A percentile compares a stretch with the other conserved stretches of the same genome.
Conservation (phyloP, 64 coral and sea anemone genomes). For the Stichodactyla mertensii region DNA sequence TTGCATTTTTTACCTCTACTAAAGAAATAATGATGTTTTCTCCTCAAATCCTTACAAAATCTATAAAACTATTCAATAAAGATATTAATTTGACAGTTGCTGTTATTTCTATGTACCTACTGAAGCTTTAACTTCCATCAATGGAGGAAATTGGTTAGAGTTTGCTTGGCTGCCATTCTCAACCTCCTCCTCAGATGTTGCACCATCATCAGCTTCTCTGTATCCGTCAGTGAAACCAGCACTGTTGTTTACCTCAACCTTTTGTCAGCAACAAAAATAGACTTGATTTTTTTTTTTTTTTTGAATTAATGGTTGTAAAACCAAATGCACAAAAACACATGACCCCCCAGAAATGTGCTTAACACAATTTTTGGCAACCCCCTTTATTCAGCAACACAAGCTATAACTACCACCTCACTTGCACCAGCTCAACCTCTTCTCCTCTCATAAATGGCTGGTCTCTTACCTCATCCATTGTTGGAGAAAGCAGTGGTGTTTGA, state of each 20-base stretch:
- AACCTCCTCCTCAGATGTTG: conserved; percentile 41
- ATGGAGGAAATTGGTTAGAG: conserved; percentile 30
- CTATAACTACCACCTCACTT: too few species aligned
- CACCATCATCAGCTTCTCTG: conserved; percentile 21
- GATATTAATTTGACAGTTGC: neutral
- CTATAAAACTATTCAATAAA: too few species aligned
- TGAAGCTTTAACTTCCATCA: conserved; percentile 28
- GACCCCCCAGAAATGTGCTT: too few species aligned
- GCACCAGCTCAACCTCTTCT: too few species aligned
- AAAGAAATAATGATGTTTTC: too few species aligned
- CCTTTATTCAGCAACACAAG: too few species aligned
- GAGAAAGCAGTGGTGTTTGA: conserved; percentile 27
- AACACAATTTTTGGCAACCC: too few species aligned
- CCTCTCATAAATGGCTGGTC: too few species aligned
- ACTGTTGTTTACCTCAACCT: neutral
- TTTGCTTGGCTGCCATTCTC: conserved; percentile 17
- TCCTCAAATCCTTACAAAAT: too few species aligned
- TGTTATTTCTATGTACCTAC: neutral
- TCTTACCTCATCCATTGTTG: conserved; percentile 26
- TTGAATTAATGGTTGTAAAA: neutral
- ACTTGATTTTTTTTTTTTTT: neutral
- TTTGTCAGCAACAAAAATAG: neutral
- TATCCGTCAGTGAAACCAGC: neutral
- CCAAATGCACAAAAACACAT: too few species aligned
- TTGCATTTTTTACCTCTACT: too few species aligned